Evolutionary conservation across 2,888 invertebrate genomes (phyloP), one percentile per base, ranked within the genome.

Genomic region (Desoria tigrina): DNA sequence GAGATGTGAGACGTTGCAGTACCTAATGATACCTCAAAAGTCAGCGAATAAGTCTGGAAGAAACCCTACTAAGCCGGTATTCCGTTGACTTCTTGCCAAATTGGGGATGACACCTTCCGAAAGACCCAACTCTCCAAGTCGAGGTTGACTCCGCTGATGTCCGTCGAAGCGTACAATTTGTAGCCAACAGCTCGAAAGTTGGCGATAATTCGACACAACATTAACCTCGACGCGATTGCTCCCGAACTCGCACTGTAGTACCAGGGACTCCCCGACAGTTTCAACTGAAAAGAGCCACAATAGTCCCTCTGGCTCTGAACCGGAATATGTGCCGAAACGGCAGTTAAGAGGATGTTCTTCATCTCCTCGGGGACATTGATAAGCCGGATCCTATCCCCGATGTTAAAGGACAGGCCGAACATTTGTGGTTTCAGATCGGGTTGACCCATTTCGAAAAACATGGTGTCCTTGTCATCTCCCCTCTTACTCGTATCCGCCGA

Each of bases 371-470:
- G 66, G 11, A 50, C 24, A 27, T 68, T 27, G 3, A 65, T n/a
- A 11, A 63, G 39, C n/a, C 65, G 51, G 42, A 68, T 61, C 45
- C 62, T 42, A 24, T 65, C 68, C 6, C n/a, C 1, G 39, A 39
- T 11, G 27, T 61, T 68, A 18, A 68, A 68, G 4, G 51, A 39
- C 1, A 68, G 28, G 16, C 59, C 21, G 59, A 68, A 68, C 1
- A 68, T 42, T 27, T 65, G 54, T 7, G 51, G 60, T 14, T 66
- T 61, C 7, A 59, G 53, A 21, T 69, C 68, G 11, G 67, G 62
- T 23, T 61, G 65, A 2, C 58, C 63, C 16, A 23, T 18, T 57
- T 70, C 72, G 42, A 72, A 72, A 56, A 72, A 70, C 23, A 72
- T 37, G 7, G 66, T 66, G 27, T 72, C 72, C 39, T 66, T 66